Percentiles rank a stretch among this genome's conserved stretches.
Evolutionary conservation across 2,888 invertebrate genomes (phyloP).

Genomic region (Chironomus tentans): DNA sequence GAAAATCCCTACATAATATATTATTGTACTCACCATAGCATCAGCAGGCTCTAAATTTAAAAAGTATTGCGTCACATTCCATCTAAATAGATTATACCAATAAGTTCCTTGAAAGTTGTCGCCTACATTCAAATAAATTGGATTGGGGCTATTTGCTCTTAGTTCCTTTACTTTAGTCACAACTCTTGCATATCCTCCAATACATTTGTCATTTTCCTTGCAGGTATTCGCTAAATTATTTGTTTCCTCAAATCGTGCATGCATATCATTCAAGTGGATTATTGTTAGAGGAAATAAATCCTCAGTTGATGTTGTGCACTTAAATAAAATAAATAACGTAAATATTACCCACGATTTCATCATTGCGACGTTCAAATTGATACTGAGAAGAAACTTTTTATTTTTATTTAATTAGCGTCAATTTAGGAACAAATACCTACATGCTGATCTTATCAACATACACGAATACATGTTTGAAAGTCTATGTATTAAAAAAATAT

Average conservation of each 20-base stretch:
- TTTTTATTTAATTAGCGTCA: too few species aligned
- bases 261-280: constrained; percentile 21
- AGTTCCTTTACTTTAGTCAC: constrained; percentile 48
- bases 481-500: too few species aligned
- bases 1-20: not conserved
- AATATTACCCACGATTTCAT: not conserved
- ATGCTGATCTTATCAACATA: too few species aligned
- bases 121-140: constrained; percentile 69
- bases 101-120: constrained; percentile 78
- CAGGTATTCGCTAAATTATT: constrained; percentile 50
- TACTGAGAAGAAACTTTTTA: too few species aligned
- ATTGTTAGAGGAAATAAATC: constrained; percentile 15
- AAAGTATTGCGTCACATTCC: constrained; percentile 64
- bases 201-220: constrained; percentile 45
- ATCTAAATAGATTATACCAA: constrained; percentile 65
- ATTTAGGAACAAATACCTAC: too few species aligned
- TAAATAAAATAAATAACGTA: not conserved
- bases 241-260: constrained; percentile 49
- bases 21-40: constrained; percentile 46
- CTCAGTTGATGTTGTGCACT: not conserved
- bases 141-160: constrained; percentile 39
- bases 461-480: too few species aligned
- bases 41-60: constrained; percentile 68
- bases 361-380: not conserved
- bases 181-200: constrained; percentile 61